Percentiles rank a stretch among this genome's conserved stretches.
Conservation (phyloP, 2,888 invertebrate species). For the Pristionchus maxplancki region DNA sequence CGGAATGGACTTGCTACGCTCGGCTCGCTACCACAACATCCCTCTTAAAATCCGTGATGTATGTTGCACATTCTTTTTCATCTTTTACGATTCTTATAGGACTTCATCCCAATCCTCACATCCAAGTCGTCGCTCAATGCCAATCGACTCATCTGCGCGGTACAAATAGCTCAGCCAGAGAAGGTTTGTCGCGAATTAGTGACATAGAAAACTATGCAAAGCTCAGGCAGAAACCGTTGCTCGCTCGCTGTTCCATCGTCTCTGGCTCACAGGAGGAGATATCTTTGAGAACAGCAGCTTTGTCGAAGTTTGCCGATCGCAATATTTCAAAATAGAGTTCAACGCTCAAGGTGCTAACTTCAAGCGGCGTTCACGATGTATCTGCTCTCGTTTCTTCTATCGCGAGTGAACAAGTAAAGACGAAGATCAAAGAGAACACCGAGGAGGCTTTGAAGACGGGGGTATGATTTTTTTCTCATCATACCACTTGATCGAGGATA, state of each 20-base stretch:
- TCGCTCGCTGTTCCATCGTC: neutral
- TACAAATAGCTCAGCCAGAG: neutral
- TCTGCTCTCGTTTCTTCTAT: neutral
- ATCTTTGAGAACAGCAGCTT: slow-evolving; percentile 22
- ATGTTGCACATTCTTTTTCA: neutral
- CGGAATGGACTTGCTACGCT: neutral
- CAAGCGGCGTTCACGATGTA: neutral
- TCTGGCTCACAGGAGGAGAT: neutral
- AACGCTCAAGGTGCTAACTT: neutral
- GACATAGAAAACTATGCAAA: neutral
- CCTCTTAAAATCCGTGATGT: slow-evolving; percentile 2
- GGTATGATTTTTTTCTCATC: neutral
- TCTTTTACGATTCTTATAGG: neutral
- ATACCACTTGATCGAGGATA: no score
- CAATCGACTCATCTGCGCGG: slow-evolving; percentile 11
- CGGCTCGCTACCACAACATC: neutral
- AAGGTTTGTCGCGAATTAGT: neutral
- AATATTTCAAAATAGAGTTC: neutral
- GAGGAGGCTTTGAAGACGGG: neutral
- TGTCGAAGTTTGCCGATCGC: neutral
- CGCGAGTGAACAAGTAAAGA: neutral
- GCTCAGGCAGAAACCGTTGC: slow-evolving; percentile 1
- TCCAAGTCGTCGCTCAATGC: neutral
- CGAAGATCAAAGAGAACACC: neutral
- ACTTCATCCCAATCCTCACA: neutral